These are phyloP conservation scores for Numida meleagris DNA, from an alignment of 2,113 vertebrate species.

Conservation along the genomic window DNA sequence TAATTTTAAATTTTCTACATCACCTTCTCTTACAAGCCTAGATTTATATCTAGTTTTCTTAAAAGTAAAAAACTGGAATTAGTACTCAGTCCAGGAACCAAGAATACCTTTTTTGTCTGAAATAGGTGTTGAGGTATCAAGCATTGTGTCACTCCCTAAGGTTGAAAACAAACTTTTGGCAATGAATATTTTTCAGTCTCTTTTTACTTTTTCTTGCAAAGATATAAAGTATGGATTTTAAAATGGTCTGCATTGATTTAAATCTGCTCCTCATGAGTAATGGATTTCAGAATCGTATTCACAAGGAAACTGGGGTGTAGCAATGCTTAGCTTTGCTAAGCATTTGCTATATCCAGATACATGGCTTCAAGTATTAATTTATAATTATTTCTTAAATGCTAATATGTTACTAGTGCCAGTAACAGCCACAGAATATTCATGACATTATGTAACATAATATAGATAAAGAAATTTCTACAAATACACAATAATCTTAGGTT, in stretches of 20 bases:
- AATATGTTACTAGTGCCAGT: background rate
- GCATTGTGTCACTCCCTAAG: background rate
- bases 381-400: background rate
- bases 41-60: conserved; percentile 39
- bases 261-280: background rate
- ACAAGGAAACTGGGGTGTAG: background rate
- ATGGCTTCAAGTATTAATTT: background rate
- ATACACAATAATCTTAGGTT: background rate
- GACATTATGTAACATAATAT: background rate
- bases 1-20: conserved; percentile 67
- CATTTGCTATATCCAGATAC: background rate
- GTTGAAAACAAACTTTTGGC: background rate
- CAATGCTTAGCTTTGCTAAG: background rate
- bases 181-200: conserved; percentile 4
- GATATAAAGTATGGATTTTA: background rate
- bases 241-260: background rate
- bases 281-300: background rate
- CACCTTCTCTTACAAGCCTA: conserved; percentile 48
- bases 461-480: background rate
- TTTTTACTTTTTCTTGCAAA: conserved; percentile 40
- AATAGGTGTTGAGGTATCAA: conserved; percentile 23
- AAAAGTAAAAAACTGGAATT: conserved; percentile 46
- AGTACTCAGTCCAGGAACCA: conserved; percentile 35
- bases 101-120: conserved; percentile 38
- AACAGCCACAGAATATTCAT: background rate